Base-by-base conservation (phyloP, 2,888 invertebrate species). In the Cheilosia soror region DNA sequence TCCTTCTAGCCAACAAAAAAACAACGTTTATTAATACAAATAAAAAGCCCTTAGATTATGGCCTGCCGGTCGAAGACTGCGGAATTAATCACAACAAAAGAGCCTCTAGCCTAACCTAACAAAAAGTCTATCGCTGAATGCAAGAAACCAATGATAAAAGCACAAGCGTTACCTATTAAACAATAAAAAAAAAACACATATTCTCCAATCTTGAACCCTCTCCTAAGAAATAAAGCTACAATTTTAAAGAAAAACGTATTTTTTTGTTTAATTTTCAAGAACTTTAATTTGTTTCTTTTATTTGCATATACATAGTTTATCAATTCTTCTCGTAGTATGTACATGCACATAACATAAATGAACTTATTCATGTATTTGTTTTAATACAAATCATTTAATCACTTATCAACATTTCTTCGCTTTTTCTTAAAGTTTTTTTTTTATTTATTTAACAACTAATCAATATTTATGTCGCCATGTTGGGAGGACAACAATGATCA, bases 271-370 rank as follows among this genome's bases (percentile, higher is more conserved):
- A 75, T 71, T 84, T 71, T 84, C 75, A 80, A 76, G 68, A 84
- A 84, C 79, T 80, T 80, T 65, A 79, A 79, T 84, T 62, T 63
- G 20, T 76, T 62, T 33, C 49, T 62, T 84, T 77, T 75, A 79
- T 79, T 51, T 76, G 69, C 65, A 80, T 84, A 69, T 71, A 68
- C 65, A 49, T 75, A 37, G 55, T 73, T 37, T 75, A 84, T 79
- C 75, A 79, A 84, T 84, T 84, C 57, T 78, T 84, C 58, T 75
- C 68, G 65, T 75, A 80, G 65, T 80, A 84, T 84, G 69, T 84
- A 84, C 84, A 84, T 84, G 79, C 79, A 79, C 63, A 66, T 80
- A 79, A 76, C 79, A 76, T 80, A 75, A 79, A 79, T 65, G 44
- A 84, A 63, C 42, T 68, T 33, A 73, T 33, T 68, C 2, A 31